Evolutionary conservation across 2,888 invertebrate genomes (phyloP).

Genomic region (Lithophane ornitopus): DNA sequence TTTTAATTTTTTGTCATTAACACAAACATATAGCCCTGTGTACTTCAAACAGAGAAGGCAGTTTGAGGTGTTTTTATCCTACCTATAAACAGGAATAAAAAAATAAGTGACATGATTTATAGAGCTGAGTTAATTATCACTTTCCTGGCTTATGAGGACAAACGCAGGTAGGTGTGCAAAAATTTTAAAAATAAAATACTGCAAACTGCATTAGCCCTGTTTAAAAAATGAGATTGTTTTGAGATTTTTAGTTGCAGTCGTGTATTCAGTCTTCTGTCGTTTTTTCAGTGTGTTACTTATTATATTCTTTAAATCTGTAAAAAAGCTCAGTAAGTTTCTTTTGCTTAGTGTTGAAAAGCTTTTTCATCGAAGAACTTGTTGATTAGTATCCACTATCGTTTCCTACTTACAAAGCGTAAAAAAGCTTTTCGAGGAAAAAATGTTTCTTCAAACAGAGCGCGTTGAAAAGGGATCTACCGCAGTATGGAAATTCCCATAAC

Average conservation of each 20-base stretch:
- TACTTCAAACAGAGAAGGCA: constrained; percentile 29
- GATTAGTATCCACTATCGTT: constrained; percentile 20
- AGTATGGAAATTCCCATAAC: constrained; percentile 72
- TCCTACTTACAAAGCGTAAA: constrained; percentile 26
- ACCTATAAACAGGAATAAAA: constrained; percentile 8
- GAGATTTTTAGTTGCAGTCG: not conserved
- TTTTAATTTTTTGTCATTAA: constrained; percentile 64
- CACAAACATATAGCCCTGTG: constrained; percentile 34
- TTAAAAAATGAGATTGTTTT: not conserved
- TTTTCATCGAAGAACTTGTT: constrained; percentile 51
- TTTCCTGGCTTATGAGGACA: constrained; percentile 25
- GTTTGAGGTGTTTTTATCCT: constrained; percentile 24
- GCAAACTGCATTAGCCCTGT: not conserved
- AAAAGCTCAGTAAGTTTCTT: constrained; percentile 39
- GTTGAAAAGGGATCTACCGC: constrained; percentile 70
- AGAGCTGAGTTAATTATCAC: constrained; percentile 23
- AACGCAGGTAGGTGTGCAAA: constrained; percentile 37
- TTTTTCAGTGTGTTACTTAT: not conserved
- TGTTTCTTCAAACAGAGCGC: constrained; percentile 17
- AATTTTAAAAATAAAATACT: not conserved
- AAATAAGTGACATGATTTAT: constrained; percentile 32
- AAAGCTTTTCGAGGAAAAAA: constrained; percentile 51
- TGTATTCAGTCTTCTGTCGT: no score
- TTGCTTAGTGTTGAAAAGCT: constrained; percentile 42
- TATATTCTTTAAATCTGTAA: not conserved